These are phyloP conservation scores for Bothrops jararaca DNA, from an alignment of 2,113 vertebrate genomes.

Conservation along the genomic window DNA sequence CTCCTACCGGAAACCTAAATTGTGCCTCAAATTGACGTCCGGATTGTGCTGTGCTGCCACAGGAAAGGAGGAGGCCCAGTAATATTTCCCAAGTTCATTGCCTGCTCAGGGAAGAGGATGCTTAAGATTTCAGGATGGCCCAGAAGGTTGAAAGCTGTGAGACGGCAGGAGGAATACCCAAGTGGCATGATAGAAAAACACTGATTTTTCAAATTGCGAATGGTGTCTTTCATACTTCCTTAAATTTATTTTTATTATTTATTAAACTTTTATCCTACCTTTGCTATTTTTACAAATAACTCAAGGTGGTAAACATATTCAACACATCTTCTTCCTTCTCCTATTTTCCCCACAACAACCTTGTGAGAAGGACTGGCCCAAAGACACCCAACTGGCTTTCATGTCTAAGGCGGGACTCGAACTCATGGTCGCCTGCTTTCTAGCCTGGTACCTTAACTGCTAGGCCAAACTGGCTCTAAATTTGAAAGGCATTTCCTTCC, in stretches of 20 bases:
- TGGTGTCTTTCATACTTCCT: neutral
- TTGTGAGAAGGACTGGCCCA: neutral
- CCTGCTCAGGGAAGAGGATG: too few relatives aligned
- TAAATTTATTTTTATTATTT: neutral
- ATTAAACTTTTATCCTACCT: neutral
- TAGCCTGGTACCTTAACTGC: neutral
- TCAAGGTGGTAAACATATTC: neutral
- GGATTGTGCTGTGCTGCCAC: neutral
- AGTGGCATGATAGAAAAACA: neutral
- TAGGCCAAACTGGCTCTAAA: neutral
- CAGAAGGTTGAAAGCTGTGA: neutral
- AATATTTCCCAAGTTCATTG: neutral
- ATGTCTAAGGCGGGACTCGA: neutral
- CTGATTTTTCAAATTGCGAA: neutral
- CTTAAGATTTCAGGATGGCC: neutral
- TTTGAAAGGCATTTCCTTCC: neutral
- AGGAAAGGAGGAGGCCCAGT: neutral
- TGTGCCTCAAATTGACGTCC: neutral
- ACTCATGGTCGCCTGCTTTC: neutral
- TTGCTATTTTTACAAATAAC: neutral
- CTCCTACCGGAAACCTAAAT: neutral
- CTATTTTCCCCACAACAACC: neutral
- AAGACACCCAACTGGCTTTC: neutral
- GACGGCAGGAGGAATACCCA: neutral
- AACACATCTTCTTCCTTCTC: neutral